These are phyloP conservation scores for Campylomormyrus tamandua DNA, from an alignment of 2,113 vertebrate species.

Conservation along the genomic window DNA sequence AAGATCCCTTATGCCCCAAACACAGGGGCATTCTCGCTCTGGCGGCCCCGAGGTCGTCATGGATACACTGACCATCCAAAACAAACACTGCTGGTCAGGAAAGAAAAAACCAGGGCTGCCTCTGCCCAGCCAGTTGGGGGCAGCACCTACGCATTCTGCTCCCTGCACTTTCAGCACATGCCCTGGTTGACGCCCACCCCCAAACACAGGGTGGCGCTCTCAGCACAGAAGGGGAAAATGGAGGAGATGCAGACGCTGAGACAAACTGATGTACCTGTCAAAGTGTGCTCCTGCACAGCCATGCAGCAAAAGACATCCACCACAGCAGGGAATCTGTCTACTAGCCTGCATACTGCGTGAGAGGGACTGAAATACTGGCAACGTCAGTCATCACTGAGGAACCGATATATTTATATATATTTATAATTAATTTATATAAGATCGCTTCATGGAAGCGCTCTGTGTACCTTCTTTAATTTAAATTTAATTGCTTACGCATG, in stretches of 20 bases:
- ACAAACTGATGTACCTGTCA: background rate
- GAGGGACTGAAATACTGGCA: background rate
- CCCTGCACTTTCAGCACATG: background rate
- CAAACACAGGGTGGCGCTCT: background rate
- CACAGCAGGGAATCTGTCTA: background rate
- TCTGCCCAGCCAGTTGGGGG: background rate
- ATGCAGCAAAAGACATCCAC: background rate
- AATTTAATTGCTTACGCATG: background rate
- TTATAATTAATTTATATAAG: background rate
- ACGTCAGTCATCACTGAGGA: background rate
- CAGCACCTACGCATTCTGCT: background rate
- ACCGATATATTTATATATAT: background rate
- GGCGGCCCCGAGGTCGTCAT: background rate
- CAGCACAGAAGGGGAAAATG: background rate
- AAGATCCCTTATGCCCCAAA: background rate
- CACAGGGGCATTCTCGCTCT: background rate
- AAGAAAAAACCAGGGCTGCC: background rate
- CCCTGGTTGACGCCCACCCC: background rate
- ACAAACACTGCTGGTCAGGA: background rate
- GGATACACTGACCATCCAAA: slow-evolving; percentile 1
- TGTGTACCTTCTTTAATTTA: background rate
- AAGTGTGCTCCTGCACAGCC: background rate
- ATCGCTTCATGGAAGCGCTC: background rate
- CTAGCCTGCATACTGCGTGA: background rate
- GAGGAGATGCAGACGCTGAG: background rate